Evolutionary conservation across 2,888 invertebrate species (phyloP), one percentile per base, ranked within the genome.

Genomic region (Pristionchus mayeri): DNA sequence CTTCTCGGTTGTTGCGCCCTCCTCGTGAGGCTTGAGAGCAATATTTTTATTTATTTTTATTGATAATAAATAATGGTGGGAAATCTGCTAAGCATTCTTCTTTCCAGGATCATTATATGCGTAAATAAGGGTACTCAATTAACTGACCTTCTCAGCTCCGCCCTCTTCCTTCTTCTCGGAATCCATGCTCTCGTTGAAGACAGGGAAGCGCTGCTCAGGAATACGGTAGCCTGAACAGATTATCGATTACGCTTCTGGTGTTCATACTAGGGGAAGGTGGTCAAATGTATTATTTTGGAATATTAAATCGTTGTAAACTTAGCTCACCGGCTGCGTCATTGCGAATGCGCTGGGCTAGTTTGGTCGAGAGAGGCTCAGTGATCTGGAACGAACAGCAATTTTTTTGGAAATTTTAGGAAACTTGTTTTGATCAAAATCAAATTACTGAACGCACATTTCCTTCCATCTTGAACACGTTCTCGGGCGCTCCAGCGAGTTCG

Each of bases 271-370:
- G 7, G 52, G 18, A 21, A 52, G 7, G 3, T 7, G 60, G 60
- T n/a, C n/a, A n/a, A n/a, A n/a, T n/a, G n/a, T n/a, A 54, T 18
- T 54, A 21, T 54, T 21, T 54, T 54, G 54, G 21, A n/a, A n/a
- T n/a, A n/a, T n/a, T n/a, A n/a, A n/a, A n/a, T n/a, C n/a, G n/a
- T n/a, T n/a, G n/a, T n/a, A 13, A 30, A 34, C 3, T 1, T 9
- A n/a, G 6, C 63, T 82, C 2, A 84, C 84, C 84, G 11, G 24
- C n/a, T 0, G 86, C 71, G 6, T 84, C 84, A 13, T 85, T 80
- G 11, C 81, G 48, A 50, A 91, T 90, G 50, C 89, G 80, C n/a
- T 86, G 82, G 0, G 91, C 91, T 34, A 91, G 63, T n/a, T 90
- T 87, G 37, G 85, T 85, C 13, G 88, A 88, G 24, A 91, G 84